phyloP scores from a whole-genome alignment of 2,888 invertebrate species.

The Scrobipalpa costella region DNA sequence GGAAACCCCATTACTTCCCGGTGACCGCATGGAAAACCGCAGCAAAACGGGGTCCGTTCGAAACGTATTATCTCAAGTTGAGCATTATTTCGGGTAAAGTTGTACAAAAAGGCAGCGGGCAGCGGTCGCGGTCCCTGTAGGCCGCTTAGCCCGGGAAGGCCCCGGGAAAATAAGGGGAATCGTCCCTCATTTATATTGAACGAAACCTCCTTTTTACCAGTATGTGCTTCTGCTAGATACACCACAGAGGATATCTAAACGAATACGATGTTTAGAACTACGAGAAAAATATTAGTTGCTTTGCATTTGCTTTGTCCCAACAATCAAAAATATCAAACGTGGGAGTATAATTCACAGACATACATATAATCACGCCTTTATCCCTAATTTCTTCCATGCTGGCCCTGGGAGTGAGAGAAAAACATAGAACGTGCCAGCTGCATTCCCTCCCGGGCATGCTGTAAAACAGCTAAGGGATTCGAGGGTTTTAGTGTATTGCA shows the following conservation, averaged over 20 bases:
- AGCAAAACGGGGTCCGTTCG: constrained; percentile 48
- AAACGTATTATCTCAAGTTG: constrained; percentile 55
- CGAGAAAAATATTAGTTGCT: neutral
- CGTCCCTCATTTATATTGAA: constrained; percentile 73
- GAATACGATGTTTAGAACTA: neutral
- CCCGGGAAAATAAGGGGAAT: constrained; percentile 64
- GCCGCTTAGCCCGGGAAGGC: constrained; percentile 66
- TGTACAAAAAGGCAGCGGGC: constrained; percentile 60
- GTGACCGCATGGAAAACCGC: constrained; percentile 27
- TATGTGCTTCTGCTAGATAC: constrained; percentile 27
- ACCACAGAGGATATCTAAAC: constrained; percentile 20
- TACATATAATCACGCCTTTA: no score
- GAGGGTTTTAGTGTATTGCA: no score
- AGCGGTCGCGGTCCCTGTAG: constrained; percentile 56
- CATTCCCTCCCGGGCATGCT: no score
- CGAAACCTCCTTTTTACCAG: constrained; percentile 49
- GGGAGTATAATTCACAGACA: no score
- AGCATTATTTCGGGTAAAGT: constrained; percentile 53
- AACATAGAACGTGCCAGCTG: no score
- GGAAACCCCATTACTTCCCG: constrained; percentile 5
- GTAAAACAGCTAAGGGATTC: no score
- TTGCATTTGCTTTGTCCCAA: neutral
- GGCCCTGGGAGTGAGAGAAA: no score
- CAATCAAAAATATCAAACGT: no score
- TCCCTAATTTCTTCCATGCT: no score